Base-by-base conservation (phyloP, 1,140 invertebrate genomes). In the Calliphora vicina region DNA sequence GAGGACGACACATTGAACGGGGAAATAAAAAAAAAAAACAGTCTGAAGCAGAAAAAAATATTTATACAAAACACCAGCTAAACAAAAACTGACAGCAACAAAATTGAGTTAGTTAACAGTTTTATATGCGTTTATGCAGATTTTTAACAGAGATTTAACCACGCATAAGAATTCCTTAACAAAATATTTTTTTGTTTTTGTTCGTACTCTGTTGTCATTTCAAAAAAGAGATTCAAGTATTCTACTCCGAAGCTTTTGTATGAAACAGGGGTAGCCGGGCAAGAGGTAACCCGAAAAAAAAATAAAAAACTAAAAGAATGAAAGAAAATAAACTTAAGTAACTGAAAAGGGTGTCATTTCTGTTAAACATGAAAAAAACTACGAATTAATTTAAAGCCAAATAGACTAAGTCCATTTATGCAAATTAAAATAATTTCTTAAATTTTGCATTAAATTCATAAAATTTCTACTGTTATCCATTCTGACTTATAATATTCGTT, bases 61-160 rank as follows among this genome's bases (percentile, higher is more conserved):
- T 35, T 35, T n/a, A n/a, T n/a, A n/a, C 73, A 20, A 81, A 42
- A 81, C 72, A 83, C 80, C 76, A 82, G 82, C 74, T 78, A 78
- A 78, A 78, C 82, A 84, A 83, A 86, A 87, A 89, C 86, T 89
- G 88, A 89, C 88, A 89, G 88, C 87, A 87, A 87, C 87, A 88
- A 89, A 89, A 89, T 89, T 89, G 88, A 89, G 88, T 89, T 89
- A 89, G 88, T 89, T 89, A 89, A 89, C 88, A 88, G 88, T 89
- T 89, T 89, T 89, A 89, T 89, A 88, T 87, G 87, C 86, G 85
- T 86, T 84, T 86, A 87, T 86, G 86, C 84, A 86, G 84, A 89
- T 89, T 89, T 89, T 80, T 78, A 78, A 78, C 74, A 78, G 74
- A 78, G 74, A 78, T 78, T 78, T 78, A 78, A 78, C 74, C 74